phyloP scores from a whole-genome alignment of 2,888 invertebrate genomes.

The Drosophila borborema region DNA sequence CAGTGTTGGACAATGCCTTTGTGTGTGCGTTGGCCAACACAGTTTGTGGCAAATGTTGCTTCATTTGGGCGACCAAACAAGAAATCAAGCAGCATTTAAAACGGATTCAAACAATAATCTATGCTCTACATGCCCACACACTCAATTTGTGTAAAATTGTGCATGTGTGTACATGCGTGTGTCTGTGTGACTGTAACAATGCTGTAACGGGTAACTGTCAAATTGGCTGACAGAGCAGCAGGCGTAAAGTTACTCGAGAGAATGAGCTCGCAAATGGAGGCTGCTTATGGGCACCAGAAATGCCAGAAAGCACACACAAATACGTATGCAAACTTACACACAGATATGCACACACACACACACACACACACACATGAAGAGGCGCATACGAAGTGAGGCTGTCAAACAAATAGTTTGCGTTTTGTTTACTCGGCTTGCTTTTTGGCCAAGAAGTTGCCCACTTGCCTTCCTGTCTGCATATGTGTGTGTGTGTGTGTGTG shows the following conservation, averaged over 20 bases:
- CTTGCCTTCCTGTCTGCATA: slow-evolving; percentile 17
- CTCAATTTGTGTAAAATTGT: slow-evolving; percentile 32
- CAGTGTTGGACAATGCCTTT: slow-evolving; percentile 1
- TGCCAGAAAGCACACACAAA: slow-evolving; percentile 10
- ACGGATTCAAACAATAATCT: slow-evolving; percentile 52
- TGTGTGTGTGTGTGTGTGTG: slow-evolving; percentile 17
- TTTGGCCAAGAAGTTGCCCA: slow-evolving; percentile 61
- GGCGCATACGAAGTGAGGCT: slow-evolving; percentile 22
- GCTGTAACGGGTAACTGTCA: slow-evolving; percentile 71
- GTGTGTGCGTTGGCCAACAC: slow-evolving; percentile 20
- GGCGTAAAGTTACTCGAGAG: slow-evolving; percentile 17
- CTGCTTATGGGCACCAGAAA: slow-evolving; percentile 32
- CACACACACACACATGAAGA: not conserved
- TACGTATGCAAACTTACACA: slow-evolving; percentile 4
- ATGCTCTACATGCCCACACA: slow-evolving; percentile 33
- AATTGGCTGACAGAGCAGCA: slow-evolving; percentile 68
- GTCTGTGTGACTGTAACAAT: slow-evolving; percentile 57
- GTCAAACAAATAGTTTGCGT: slow-evolving; percentile 74
- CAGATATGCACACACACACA: not conserved
- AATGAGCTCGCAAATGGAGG: slow-evolving; percentile 25
- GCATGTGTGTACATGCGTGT: slow-evolving; percentile 9
- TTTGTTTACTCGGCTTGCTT: slow-evolving; percentile 70
- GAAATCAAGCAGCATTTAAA: slow-evolving; percentile 26
- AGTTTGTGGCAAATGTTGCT: slow-evolving; percentile 12
- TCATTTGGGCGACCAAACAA: slow-evolving; percentile 25